Evolutionary conservation across 2,797 vertebrate species (phyloP).

Genomic region (Cirrhinus mrigala): DNA sequence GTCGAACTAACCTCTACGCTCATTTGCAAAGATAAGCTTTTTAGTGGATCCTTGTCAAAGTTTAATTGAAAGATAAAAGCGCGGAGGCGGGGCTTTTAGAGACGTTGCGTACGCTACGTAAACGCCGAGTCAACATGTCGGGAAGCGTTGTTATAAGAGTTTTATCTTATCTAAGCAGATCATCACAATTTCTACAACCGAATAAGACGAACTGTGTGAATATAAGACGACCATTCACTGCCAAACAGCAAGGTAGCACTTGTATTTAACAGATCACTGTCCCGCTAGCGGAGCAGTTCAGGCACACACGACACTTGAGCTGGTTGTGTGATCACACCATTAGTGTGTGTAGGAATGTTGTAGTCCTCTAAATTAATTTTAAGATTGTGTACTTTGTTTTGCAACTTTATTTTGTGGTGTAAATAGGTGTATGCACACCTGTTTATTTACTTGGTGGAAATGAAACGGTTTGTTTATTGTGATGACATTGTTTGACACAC

Average conservation of each 20-base stretch:
- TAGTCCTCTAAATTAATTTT: not conserved
- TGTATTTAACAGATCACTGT: not conserved
- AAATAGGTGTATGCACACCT: not conserved
- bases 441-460: not conserved
- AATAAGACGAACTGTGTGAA: conserved; percentile 22
- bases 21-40: not conserved
- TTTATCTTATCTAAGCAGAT: conserved; percentile 3
- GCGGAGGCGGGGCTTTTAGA: conserved; percentile 8
- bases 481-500: too few relatives aligned
- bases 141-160: conserved; percentile 4
- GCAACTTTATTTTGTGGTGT: not conserved
- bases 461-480: not conserved
- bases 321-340: too few relatives aligned
- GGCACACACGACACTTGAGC: not conserved
- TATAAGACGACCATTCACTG: conserved; percentile 22
- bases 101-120: not conserved
- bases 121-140: conserved; percentile 40
- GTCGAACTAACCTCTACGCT: too few relatives aligned
- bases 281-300: not conserved
- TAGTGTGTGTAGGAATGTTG: not conserved
- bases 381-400: too few relatives aligned
- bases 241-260: conserved; percentile 49
- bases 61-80: not conserved
- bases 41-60: not conserved
- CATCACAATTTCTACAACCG: not conserved